Evolutionary conservation across 2,888 invertebrate genomes (phyloP), one percentile per base, ranked within the genome.

Genomic region (Synanthedon vespiformis): DNA sequence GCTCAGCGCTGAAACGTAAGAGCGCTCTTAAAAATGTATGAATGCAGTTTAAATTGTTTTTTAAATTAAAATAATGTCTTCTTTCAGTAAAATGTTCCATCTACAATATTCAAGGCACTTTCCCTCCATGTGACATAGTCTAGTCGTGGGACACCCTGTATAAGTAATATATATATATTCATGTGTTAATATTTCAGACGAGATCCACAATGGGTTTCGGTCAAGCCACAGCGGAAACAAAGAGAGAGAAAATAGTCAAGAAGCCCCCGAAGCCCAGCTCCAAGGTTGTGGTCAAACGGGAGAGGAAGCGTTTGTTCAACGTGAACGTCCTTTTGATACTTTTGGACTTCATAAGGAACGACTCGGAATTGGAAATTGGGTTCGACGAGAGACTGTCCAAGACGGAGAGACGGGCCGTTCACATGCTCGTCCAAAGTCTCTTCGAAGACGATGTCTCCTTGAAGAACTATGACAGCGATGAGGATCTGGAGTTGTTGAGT

Each of bases 321-420:
- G 64, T 62, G 1, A 78, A 79, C 48, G 56, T 70, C 0, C 57
- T 81, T 0, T 53, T 60, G 0, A 50, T 59, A n/a, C 61, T 81
- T 0, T 58, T 70, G 16, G 72, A 74, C 2, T 82, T 81, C n/a
- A 70, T 79, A 0, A 68, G 64, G 50, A 72, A 79, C 50, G 75
- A 80, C 41, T 52, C 55, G 0, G 65, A 56, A 49, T 50, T 54
- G 4, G 40, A 74, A 48, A 50, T 64, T 0, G 53, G 63, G 0
- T 80, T 80, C 16, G 79, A 77, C 5, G 40, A 52, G 0, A 54
- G 27, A 2, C 52, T 54, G 2, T 40, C 48, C 0, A 48, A 48
- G 16, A 12, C 8, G 0, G 48, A 48, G 16, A 13, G 77, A 34
- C 71, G 65, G 12, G 27, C 51, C 0, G 63, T 77, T 3, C 71